These are phyloP conservation scores for Thripadectes ignobilis DNA, from an alignment of 2,797 vertebrate genomes.

Conservation along the genomic window DNA sequence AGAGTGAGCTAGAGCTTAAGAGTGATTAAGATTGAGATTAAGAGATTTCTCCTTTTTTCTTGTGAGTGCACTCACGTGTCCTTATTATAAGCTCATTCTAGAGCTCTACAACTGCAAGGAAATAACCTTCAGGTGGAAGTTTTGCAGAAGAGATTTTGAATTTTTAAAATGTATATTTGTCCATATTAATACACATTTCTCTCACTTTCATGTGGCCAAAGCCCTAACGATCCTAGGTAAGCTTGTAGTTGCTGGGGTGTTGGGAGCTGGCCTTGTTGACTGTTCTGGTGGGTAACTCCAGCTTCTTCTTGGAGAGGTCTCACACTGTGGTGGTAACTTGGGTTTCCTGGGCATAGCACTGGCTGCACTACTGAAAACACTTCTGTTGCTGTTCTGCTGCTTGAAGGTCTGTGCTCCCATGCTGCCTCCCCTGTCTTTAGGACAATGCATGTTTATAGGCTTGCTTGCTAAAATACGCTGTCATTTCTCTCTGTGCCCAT, in stretches of 20 bases:
- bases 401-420: background rate
- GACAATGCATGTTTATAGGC: background rate
- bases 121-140: background rate
- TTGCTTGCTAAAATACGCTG: background rate
- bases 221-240: background rate
- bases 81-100: background rate
- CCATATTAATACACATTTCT: accelerated
- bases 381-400: background rate
- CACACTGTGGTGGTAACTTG: background rate
- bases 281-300: background rate
- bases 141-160: background rate
- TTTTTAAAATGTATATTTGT: accelerated
- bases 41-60: background rate
- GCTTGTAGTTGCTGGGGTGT: background rate
- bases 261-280: background rate
- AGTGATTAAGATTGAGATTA: background rate
- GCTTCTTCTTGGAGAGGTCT: accelerated
- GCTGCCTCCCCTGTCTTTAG: background rate
- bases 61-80: background rate
- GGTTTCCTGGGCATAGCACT: background rate
- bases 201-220: background rate
- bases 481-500: background rate
- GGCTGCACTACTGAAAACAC: background rate
- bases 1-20: background rate
- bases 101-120: background rate